Evolutionary conservation across 2,113 vertebrate genomes (phyloP).

Genomic region (Esox niger): DNA sequence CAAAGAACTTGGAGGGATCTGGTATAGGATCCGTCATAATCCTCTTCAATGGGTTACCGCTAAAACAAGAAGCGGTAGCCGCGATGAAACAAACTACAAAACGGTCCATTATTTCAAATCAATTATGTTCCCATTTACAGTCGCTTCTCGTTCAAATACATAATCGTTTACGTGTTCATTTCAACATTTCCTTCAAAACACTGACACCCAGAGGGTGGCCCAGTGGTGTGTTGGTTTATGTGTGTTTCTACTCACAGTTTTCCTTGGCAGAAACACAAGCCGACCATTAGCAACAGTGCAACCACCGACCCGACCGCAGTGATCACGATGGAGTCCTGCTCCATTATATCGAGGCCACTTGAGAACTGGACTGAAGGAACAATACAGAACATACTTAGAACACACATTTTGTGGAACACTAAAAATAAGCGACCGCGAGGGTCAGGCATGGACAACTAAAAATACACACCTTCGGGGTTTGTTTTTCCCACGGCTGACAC

Average conservation of each 20-base stretch:
- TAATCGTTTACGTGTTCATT: too few species aligned
- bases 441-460: too few species aligned
- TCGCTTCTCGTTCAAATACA: too few species aligned
- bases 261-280: conserved; percentile 12
- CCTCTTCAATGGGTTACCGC: conserved; percentile 35
- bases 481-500: conserved; percentile 15
- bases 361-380: background rate
- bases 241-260: background rate
- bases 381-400: background rate
- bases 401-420: background rate
- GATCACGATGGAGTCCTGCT: too few species aligned
- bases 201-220: too few species aligned
- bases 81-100: too few species aligned
- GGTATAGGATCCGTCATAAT: conserved; percentile 40
- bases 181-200: too few species aligned
- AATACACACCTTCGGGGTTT: conserved; percentile 1
- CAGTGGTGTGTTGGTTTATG: too few species aligned
- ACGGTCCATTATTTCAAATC: too few species aligned
- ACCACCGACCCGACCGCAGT: background rate
- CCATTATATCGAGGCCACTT: background rate
- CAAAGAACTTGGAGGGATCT: conserved; percentile 52
- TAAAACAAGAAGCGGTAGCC: conserved; percentile 7
- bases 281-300: conserved; percentile 1
- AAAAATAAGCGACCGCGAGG: too few species aligned
- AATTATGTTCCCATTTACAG: too few species aligned